Evolutionary conservation across 2,113 vertebrate species (phyloP).

Genomic region (Rhea americana): DNA sequence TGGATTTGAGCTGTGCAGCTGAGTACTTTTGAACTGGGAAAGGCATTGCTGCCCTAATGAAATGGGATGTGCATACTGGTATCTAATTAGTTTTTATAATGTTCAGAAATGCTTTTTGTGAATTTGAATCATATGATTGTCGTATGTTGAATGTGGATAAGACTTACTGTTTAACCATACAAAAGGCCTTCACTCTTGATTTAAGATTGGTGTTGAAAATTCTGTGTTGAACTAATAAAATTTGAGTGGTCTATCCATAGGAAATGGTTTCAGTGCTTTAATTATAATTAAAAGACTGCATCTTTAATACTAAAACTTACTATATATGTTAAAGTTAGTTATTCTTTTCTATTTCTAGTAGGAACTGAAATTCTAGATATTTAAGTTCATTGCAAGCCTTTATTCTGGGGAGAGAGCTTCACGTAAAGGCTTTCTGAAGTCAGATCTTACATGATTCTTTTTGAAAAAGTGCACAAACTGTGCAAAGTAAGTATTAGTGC

Average conservation of each 20-base stretch:
- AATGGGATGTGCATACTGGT: conserved; percentile 14
- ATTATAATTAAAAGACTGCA: conserved; percentile 11
- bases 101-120: conserved; percentile 14
- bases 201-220: conserved; percentile 10
- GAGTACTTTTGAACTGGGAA: neutral
- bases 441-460: neutral
- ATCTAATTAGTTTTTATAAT: conserved; percentile 29
- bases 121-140: conserved; percentile 21
- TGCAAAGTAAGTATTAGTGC: neutral
- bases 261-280: conserved; percentile 15
- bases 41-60: neutral
- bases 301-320: neutral
- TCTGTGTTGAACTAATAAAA: conserved; percentile 9
- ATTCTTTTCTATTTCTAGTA: conserved; percentile 12
- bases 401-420: neutral
- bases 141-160: conserved; percentile 1
- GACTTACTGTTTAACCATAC: neutral
- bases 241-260: neutral
- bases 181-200: neutral
- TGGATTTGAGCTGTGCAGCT: neutral
- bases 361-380: neutral
- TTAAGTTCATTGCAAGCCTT: neutral
- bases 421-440: neutral
- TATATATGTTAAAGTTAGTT: neutral
- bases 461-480: neutral